Conservation (phyloP, 2,888 invertebrate species). For the Agrochola macilenta region DNA sequence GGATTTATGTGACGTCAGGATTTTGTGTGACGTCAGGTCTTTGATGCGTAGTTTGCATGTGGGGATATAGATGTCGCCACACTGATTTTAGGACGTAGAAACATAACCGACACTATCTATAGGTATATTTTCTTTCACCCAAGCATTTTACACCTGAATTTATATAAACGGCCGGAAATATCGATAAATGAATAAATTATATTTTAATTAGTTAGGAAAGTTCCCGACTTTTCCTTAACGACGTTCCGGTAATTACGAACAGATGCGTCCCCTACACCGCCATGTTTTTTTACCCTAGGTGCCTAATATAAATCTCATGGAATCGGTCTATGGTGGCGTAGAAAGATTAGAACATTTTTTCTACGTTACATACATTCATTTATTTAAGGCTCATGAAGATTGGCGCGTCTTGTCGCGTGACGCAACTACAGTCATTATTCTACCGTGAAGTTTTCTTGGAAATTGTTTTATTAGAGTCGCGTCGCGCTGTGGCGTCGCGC, state of each 20-base stretch:
- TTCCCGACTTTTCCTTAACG: conserved; percentile 24
- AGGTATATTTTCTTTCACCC: background rate
- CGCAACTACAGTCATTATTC: too few species aligned
- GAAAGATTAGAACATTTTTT: background rate
- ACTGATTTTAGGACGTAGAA: background rate
- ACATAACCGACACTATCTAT: background rate
- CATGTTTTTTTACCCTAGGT: background rate
- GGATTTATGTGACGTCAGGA: too few species aligned
- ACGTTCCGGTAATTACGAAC: conserved; percentile 32
- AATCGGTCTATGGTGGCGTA: background rate
- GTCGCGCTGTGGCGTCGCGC: too few species aligned
- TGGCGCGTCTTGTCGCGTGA: too few species aligned
- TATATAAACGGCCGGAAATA: conserved; percentile 3
- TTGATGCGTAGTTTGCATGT: too few species aligned
- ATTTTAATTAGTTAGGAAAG: conserved; percentile 25
- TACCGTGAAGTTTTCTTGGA: too few species aligned
- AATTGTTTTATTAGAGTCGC: too few species aligned
- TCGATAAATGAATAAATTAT: conserved; percentile 31
- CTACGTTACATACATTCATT: background rate
- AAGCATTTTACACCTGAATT: background rate
- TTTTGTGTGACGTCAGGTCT: too few species aligned
- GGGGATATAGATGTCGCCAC: too few species aligned
- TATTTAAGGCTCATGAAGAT: too few species aligned
- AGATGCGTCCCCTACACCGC: conserved; percentile 21
- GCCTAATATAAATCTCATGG: background rate